phyloP scores from a whole-genome alignment of 2,113 vertebrate species.

The Bombycilla garrulus region DNA sequence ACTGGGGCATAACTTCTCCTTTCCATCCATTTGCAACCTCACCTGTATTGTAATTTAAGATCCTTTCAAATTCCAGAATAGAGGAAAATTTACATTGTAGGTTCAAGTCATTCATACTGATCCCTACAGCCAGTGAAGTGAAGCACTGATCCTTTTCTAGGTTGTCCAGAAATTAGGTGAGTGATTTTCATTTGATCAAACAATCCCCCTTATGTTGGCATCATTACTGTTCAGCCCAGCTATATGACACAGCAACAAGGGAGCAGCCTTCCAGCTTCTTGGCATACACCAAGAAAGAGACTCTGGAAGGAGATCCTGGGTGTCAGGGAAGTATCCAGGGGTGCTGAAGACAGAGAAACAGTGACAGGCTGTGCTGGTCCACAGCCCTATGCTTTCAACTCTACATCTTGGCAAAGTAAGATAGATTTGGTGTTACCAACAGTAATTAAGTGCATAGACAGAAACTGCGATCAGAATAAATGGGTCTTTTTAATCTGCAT shows the following conservation, averaged over 20 bases:
- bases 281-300: neutral
- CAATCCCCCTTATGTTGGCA: neutral
- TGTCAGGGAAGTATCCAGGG: neutral
- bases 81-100: neutral
- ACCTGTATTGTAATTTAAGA: neutral
- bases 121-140: neutral
- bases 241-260: neutral
- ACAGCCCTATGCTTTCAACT: accelerated
- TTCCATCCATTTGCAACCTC: neutral
- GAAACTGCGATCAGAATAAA: neutral
- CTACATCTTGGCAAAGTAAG: neutral
- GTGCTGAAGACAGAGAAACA: neutral
- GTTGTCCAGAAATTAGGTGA: neutral
- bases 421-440: neutral
- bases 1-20: neutral
- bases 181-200: neutral
- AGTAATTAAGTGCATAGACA: neutral
- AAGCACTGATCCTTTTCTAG: neutral
- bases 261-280: neutral
- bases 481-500: neutral
- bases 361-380: neutral
- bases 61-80: neutral
- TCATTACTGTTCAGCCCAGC: neutral
- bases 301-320: neutral
- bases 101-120: neutral